Evolutionary conservation across 2,113 vertebrate species (phyloP), one percentile per base, ranked within the genome.

Genomic region (Phalacrocorax aristotelis): DNA sequence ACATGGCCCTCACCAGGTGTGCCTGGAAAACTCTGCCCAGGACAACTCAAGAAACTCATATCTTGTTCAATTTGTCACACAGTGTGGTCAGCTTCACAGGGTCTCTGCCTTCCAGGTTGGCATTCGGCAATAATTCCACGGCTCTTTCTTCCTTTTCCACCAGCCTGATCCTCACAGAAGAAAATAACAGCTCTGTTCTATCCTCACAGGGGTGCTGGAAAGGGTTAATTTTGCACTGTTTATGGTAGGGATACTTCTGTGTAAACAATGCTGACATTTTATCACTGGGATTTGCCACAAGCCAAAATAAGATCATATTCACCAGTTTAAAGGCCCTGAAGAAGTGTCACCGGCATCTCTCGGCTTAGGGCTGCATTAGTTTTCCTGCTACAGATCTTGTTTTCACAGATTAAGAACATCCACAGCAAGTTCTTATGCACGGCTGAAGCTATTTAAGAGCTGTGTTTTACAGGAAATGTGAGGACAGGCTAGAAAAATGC

Each of bases 261-360:
- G 89, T 93, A 94, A 91, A 95, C 70, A 85, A 10, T 48, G 82
- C 75, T 95, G 92, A 88, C 96, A 95, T 95, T 93, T 96, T 66
- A 83, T 93, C 62, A 12, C 76, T 70, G 58, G 87, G 85, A 96
- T 96, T 95, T 97, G 93, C 91, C 93, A 97, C 36, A 84, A 96
- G 54, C 36, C 77, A 87, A 84, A 91, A 87, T 79, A 93, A 91
- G 70, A 91, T 82, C 46, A 58, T 46, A 91, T 89, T 87, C 70
- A 72, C 78, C 81, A 65, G 34, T 96, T 89, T 94, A 94, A 91
- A 93, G 49, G 57, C 87, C 54, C 49, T 54, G 70, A 89, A 94
- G 81, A 94, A 92, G 62, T 89, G 87, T 96, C 81, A 72, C 57
- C 83, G 74, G 54, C 74, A 55, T 91, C 34, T 79, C 65, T 54